phyloP scores from a whole-genome alignment of 2,888 invertebrate genomes.

The Callosobruchus maculatus region DNA sequence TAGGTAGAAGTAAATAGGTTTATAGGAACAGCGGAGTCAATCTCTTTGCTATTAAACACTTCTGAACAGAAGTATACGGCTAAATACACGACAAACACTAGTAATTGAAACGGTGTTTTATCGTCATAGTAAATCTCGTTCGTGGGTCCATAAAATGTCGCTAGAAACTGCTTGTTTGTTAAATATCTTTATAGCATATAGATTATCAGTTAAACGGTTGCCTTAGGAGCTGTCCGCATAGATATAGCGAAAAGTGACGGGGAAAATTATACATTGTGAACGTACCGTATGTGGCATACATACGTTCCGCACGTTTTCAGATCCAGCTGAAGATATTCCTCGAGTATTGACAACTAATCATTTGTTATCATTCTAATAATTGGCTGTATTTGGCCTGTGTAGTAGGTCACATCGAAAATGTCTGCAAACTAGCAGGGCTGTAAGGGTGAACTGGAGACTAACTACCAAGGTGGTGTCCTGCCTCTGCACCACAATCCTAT shows the following conservation, averaged over 20 bases:
- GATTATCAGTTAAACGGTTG: neutral
- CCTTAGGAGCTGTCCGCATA: neutral
- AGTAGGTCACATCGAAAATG: no score
- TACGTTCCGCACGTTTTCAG: neutral
- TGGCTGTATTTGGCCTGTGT: no score
- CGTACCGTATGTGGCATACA: neutral
- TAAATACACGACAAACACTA: neutral
- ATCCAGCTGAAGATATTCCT: neutral
- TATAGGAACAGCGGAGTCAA: no score
- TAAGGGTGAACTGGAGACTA: no score
- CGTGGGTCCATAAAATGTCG: neutral
- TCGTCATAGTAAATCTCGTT: neutral
- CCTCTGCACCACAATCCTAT: no score
- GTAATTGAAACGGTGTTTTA: conserved; percentile 5
- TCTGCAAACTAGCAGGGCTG: no score
- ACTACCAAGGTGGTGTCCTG: no score
- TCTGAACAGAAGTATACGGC: neutral
- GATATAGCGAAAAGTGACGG: neutral
- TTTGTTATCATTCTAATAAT: no score
- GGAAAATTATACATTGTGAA: neutral
- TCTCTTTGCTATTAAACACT: neutral
- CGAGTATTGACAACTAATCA: neutral
- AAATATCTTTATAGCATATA: neutral
- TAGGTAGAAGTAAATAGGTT: no score
- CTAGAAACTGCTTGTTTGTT: neutral